Evolutionary conservation across 1,140 invertebrate species (phyloP), one percentile per base, ranked within the genome.

Genomic region (Mactra quadrangularis): DNA sequence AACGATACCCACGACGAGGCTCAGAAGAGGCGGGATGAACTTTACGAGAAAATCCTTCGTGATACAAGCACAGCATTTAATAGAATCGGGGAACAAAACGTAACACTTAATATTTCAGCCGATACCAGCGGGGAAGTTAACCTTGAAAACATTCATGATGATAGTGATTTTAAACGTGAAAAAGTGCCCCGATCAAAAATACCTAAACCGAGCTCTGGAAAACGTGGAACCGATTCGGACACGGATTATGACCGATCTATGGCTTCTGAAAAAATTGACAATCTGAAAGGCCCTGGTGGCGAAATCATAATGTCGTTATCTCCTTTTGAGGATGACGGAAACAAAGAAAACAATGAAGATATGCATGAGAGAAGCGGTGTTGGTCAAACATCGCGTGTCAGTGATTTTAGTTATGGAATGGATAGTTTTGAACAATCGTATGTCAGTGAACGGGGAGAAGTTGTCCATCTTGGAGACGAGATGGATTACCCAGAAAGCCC

Each of bases 391-490:
- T 89, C 88, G 19, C 72, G 78, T 6, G 78, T 85, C 53, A 89
- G 89, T 81, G 89, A 90, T 35, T 86, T 82, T 71, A 90, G 86
- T 75, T 90, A 90, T 75, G 87, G 89, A 74, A 90, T 90, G 89
- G 89, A 90, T 77, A 89, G 89, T 75, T 90, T 90, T 59, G 89
- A 90, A 35, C 87, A 87, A 71, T 90, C 89, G 11, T 90, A 89
- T 41, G 33, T 90, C 22, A 90, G 87, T 66, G 89, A 90, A 70
- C 70, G 87, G n/a, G 89, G 87, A 6, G 89, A 90, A 75, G 77
- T 88, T 17, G 77, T 89, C 11, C 83, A 85, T n/a, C 76, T 89
- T 22, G 87, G 87, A 13, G 87, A 87, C 22, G 88, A 89, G 22
- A 83, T 88, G 35, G 72, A 82, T 45, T 82, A 82, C 25, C 82